These are phyloP conservation scores for Ormia ochracea DNA, from an alignment of 2,888 invertebrate species.

Conservation along the genomic window DNA sequence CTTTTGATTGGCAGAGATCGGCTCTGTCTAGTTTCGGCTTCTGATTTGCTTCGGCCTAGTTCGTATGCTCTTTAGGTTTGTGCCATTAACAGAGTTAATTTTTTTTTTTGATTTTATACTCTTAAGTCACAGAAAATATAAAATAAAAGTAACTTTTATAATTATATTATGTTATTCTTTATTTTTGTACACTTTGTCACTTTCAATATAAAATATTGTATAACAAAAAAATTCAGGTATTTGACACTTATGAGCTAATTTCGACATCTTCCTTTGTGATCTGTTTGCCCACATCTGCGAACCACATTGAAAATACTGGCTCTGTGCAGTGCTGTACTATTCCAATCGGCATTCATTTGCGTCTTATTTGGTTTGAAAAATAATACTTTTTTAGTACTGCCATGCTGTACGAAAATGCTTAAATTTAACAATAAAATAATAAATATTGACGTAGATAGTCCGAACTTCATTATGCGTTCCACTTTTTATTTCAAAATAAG, in stretches of 20 bases:
- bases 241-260: not conserved
- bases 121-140: too few species aligned
- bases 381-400: constrained; percentile 52
- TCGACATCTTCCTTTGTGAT: constrained; percentile 69
- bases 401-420: constrained; percentile 2
- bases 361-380: constrained; percentile 60
- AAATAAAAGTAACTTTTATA: too few species aligned
- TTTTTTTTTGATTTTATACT: too few species aligned
- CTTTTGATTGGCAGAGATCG: too few species aligned
- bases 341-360: not conserved
- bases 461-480: constrained; percentile 48
- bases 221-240: not conserved
- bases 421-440: constrained; percentile 21
- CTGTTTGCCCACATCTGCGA: constrained; percentile 62
- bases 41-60: too few species aligned
- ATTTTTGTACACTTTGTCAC: too few species aligned
- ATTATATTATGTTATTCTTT: too few species aligned
- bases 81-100: too few species aligned
- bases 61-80: too few species aligned
- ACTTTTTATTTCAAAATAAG: not conserved
- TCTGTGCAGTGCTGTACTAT: constrained; percentile 50
- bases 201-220: too few species aligned
- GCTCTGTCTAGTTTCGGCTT: too few species aligned
- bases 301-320: constrained; percentile 67
- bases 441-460: constrained; percentile 9